Base-by-base conservation (phyloP, 2,113 vertebrate species). In the Stictonetta naevosa region DNA sequence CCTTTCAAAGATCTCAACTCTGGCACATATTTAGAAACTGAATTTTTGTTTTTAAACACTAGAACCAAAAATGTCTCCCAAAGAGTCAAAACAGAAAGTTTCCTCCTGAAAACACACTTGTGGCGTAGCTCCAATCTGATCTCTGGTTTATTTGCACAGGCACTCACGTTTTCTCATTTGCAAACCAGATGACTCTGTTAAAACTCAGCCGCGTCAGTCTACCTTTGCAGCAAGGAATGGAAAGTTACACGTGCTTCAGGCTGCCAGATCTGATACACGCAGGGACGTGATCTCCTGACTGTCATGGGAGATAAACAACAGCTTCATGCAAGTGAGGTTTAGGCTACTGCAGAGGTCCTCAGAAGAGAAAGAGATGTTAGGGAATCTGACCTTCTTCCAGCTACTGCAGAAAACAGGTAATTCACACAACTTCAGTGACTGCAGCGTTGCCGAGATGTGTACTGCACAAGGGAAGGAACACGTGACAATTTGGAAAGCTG, bases 111-210 rank as follows among this genome's bases (percentile, higher is more conserved):
- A 44, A 79, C 20, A 20, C 0, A 48, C 23, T 25, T 29, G 13
- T 1, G 2, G 14, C 7, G 17, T 4, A 16, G 40, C 33, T 71
- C 56, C 75, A 50, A 0, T 13, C 68, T 42, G 23, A 29, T 20
- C 6, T 2, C 0, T 6, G 17, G 18, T 52, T 44, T 42, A n/a
- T n/a, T 10, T 18, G 64, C 14, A 67, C 59, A 11, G 0, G 0
- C 33, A 7, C 46, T 77, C 46, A 2, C 3, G 2, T 28, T n/a
- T 50, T 71, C 69, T 72, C 62, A 26, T 67, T 71, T 86, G 85
- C 75, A 74, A 79, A 46, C 26, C 74, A 87, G 74, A 44, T 19
- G 55, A 83, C 28, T 22, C 50, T 15, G 14, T 28, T 40, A 63
- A n/a, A 90, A 38, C 20, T 10, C 66, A 3, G 17, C 1, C 46